Percentiles rank a stretch among this genome's conserved stretches.
Conservation (phyloP, 2,797 vertebrate species). For the Smutsia temminckii region DNA sequence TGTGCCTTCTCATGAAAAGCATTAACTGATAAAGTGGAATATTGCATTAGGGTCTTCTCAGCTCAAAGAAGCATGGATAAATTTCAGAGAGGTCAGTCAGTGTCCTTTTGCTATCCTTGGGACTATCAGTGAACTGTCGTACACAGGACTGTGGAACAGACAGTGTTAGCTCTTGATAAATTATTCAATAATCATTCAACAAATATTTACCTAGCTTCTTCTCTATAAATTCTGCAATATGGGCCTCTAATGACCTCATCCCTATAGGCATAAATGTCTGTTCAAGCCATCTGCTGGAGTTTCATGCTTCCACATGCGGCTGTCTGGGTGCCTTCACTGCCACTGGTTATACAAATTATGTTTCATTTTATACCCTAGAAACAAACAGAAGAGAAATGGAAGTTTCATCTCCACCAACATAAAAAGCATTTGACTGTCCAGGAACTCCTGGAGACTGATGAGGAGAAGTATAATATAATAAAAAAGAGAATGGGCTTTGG, state of each 20-base stretch:
- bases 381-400: neutral
- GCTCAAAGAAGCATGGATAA: neutral
- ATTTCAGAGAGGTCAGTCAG: neutral
- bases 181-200: neutral
- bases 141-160: neutral
- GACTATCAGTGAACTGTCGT: neutral
- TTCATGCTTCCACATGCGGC: neutral
- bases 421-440: neutral
- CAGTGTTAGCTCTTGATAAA: neutral
- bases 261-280: neutral
- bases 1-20: neutral
- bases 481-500: neutral
- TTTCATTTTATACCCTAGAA: neutral
- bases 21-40: neutral
- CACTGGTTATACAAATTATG: slow-evolving; percentile 18
- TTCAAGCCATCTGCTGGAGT: neutral
- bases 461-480: neutral
- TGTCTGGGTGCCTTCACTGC: neutral
- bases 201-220: slow-evolving; percentile 10
- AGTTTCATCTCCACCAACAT: neutral
- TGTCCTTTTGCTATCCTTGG: neutral
- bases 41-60: neutral
- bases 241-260: neutral
- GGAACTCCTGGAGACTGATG: neutral
- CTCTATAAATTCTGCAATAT: neutral